Evolutionary conservation across 2,888 invertebrate genomes (phyloP), one percentile per base, ranked within the genome.

Genomic region (Malachius bipustulatus): DNA sequence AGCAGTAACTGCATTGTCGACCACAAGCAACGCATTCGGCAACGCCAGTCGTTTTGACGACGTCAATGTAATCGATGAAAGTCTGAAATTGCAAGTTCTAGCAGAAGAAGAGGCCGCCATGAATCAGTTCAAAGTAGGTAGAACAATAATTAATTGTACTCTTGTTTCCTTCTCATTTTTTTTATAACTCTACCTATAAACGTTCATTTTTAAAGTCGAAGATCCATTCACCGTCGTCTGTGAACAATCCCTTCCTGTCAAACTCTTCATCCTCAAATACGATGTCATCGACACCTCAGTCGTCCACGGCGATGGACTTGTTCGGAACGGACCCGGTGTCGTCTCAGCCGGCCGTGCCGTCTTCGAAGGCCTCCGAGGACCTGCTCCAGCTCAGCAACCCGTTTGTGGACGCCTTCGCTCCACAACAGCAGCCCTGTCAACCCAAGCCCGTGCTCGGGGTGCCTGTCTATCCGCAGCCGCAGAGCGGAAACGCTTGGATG

Each of bases 41-140:
- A 77, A 80, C 55, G 84, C 82, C 39, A 58, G 51, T 31, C 52
- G 58, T 41, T 59, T 57, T 43, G 48, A 50, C 65, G 66, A 49
- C 52, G 68, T 77, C 42, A 82, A 82, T 53, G 82, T 81, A 36
- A 81, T 90, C 40, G 89, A 89, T 56, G 93, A 93, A 56, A 77
- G 77, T 36, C 69, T 91, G 39, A 78, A 81, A 55, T 78, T 83
- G 52, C 83, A 88, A 61, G 87, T 82, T 26, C 65, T 98, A 40
- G 94, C 94, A 15, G 94, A 97, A 58, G 97, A 98, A 60, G 93
- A 94, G 61, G 90, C 90, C 14, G 87, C 87, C 36, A 82, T 97
- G 75, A 91, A 87, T 64, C 87, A 89, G 64, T 87, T 91, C 62
- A 94, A 93, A 80, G 94, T 89, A 61, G 52, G 38, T 36, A 11